Base-by-base conservation (phyloP, 2,113 vertebrate genomes). In the Pterophyllum scalare region DNA sequence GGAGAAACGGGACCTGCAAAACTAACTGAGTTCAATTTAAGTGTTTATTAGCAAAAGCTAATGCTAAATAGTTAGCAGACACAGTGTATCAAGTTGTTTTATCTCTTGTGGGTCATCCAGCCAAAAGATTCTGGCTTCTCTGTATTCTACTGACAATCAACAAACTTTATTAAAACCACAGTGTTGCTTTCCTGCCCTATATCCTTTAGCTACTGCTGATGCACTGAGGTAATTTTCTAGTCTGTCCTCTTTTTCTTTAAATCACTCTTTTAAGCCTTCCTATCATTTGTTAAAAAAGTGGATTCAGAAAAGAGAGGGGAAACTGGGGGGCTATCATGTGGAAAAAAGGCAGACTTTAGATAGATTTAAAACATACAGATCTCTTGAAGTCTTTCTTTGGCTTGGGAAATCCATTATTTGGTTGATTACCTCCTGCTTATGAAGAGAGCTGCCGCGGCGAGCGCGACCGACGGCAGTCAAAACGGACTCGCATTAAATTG, bases 321-420 rank as follows among this genome's bases (percentile, higher is more conserved):
- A 49, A 26, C 28, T 22, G 20, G 1, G 1, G 43, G 22, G 10
- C 20, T 52, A 17, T 82, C 75, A 75, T 74, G 74, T 62, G 78
- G 76, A 72, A 77, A 70, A 79, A 82, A 15, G 20, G 33, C 31
- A 56, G 62, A 59, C 17, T 43, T 56, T 22, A 19, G 57, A 75
- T 60, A 77, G 77, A 89, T 64, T 75, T 83, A 38, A 82, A 83
- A 83, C 59, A 81, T n/a, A 49, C 74, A 61, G 33, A 79, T 87
- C 67, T 65, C 74, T 74, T 64, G 7, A 77, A 80, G 62, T 77
- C 58, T 82, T 33, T 77, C 64, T 70, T 79, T 72, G 83, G 87
- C 75, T 76, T 33, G 77, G 85, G 83, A 61, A 74, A 88, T 90
- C 89, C 79, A 90, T 92, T 91, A 90, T 86, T 84, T 90, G 93